A percentile compares a stretch with the other conserved stretches of the same genome.
phyloP scores from a whole-genome alignment of 2,888 invertebrate genomes.

The Formica aserva region DNA sequence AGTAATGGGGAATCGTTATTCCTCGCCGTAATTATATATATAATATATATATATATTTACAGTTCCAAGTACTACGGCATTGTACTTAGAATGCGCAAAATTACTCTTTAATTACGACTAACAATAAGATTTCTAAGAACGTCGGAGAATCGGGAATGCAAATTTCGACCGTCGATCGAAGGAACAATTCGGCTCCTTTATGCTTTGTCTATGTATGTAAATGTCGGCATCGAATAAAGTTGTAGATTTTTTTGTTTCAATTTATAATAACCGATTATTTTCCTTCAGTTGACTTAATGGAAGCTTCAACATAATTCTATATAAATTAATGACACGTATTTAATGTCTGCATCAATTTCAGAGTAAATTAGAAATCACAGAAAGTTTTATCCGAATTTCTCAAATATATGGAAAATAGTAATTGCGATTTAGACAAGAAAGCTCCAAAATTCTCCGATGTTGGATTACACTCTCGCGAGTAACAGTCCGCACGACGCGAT shows the following conservation, averaged over 20 bases:
- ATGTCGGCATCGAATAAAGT: neutral
- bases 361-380: neutral
- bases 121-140: slow-evolving; percentile 30
- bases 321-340: slow-evolving; percentile 1
- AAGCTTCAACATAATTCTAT: neutral
- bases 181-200: neutral
- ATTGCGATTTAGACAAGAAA: neutral
- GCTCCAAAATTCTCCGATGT: slow-evolving; percentile 66
- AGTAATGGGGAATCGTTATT: slow-evolving; percentile 64
- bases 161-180: slow-evolving; percentile 21
- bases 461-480: slow-evolving; percentile 37
- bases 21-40: slow-evolving; percentile 56
- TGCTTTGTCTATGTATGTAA: neutral
- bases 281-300: neutral
- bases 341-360: neutral
- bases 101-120: slow-evolving; percentile 47
- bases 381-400: neutral
- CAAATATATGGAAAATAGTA: neutral
- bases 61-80: slow-evolving; percentile 58
- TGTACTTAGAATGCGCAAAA: slow-evolving; percentile 57
- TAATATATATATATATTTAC: slow-evolving; percentile 63
- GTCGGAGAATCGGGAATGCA: slow-evolving; percentile 41
- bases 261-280: neutral
- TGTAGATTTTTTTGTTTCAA: neutral
- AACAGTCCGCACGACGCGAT: slow-evolving; percentile 55